These are phyloP conservation scores for Protonibea diacanthus DNA, from an alignment of 2,797 vertebrate species.

Conservation along the genomic window DNA sequence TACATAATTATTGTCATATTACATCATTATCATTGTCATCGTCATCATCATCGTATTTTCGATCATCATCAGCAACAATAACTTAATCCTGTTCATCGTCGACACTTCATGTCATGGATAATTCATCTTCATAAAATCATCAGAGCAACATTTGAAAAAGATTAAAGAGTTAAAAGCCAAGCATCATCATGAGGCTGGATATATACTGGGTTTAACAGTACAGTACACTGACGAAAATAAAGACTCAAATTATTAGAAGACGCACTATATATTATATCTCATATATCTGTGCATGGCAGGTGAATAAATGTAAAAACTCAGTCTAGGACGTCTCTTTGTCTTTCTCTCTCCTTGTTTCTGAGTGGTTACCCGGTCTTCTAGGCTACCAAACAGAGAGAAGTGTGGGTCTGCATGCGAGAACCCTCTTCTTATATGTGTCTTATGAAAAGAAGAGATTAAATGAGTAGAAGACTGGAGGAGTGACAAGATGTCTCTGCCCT, in stretches of 20 bases:
- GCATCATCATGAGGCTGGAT: conserved; percentile 77
- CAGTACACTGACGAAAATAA: conserved; percentile 78
- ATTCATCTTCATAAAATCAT: conserved; percentile 67
- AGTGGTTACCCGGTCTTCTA: conserved; percentile 26
- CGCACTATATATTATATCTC: conserved; percentile 75
- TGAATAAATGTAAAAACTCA: conserved; percentile 75
- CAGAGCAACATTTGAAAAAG: conserved; percentile 70
- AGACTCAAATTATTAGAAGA: conserved; percentile 80
- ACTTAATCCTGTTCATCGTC: conserved; percentile 23
- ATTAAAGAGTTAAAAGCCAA: conserved; percentile 80
- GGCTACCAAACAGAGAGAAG: conserved; percentile 37
- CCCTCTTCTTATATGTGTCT: conserved; percentile 44
- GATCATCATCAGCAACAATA: conserved; percentile 27
- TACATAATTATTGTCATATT: conserved; percentile 57
- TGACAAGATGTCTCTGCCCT: conserved; percentile 21
- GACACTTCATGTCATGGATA: conserved; percentile 42
- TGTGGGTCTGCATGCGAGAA: conserved; percentile 64
- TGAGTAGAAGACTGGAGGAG: conserved; percentile 29
- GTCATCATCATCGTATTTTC: conserved; percentile 27
- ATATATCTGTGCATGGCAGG: conserved; percentile 76
- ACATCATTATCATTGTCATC: conserved; percentile 45
- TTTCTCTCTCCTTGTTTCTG: conserved; percentile 26
- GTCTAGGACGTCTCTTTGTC: conserved; percentile 39
- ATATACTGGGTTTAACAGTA: conserved; percentile 77
- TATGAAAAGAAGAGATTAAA: conserved; percentile 55